Conservation (phyloP, 2,888 invertebrate species). For the Erynnis tages region DNA sequence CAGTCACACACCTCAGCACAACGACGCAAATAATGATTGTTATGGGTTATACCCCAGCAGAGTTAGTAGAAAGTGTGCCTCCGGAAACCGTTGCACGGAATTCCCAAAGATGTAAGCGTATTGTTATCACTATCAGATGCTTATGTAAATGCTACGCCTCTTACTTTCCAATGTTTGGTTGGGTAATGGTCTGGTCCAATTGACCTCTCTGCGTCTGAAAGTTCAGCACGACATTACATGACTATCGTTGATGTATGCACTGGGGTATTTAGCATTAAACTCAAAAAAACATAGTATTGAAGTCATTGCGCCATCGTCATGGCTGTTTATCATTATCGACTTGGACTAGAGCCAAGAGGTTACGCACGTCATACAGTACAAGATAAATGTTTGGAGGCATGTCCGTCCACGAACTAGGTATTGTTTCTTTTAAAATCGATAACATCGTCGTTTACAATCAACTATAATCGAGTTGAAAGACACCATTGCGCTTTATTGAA, state of each 20-base stretch:
- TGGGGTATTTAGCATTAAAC: not conserved
- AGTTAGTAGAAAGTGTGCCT: slow-evolving; percentile 62
- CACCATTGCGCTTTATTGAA: too few species aligned
- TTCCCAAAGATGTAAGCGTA: slow-evolving; percentile 44
- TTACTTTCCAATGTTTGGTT: slow-evolving; percentile 25
- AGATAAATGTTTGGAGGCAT: too few species aligned
- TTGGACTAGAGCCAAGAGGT: slow-evolving; percentile 12
- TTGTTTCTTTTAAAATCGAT: too few species aligned
- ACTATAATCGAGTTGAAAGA: too few species aligned
- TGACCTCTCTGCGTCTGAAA: not conserved
- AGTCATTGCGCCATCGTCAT: slow-evolving; percentile 8
- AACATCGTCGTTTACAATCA: too few species aligned
- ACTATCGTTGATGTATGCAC: not conserved
- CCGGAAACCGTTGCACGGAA: slow-evolving; percentile 43
- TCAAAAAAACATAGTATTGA: not conserved
- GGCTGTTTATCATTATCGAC: slow-evolving; percentile 1
- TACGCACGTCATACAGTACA: not conserved
- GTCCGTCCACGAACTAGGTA: too few species aligned
- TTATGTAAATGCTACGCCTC: slow-evolving; percentile 25
- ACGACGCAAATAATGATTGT: slow-evolving; percentile 20
- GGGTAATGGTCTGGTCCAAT: slow-evolving; percentile 3
- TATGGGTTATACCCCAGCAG: slow-evolving; percentile 56
- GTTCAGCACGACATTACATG: not conserved
- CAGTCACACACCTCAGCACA: slow-evolving; percentile 18
- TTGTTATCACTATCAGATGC: slow-evolving; percentile 15